Conservation (phyloP, 2,113 vertebrate species). For the Ammodytes marinus region DNA sequence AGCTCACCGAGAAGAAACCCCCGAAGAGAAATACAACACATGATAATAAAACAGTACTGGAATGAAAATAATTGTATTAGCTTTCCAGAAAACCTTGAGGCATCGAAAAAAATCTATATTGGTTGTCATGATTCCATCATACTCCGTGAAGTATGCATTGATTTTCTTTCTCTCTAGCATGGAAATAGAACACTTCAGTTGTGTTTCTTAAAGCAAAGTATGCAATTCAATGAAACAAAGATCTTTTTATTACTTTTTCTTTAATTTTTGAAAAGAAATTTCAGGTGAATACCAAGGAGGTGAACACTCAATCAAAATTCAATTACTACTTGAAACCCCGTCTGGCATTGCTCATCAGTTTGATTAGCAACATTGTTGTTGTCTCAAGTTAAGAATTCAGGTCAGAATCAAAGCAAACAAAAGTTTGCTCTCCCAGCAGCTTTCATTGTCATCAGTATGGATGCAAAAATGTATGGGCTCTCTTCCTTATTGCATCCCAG, state of each 20-base stretch:
- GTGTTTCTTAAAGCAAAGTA: background rate
- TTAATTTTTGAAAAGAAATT: background rate
- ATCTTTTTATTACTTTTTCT: background rate
- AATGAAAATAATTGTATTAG: constrained; percentile 66
- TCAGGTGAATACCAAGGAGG: constrained; percentile 20
- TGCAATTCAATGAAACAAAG: constrained; percentile 1
- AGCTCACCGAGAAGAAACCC: constrained; percentile 22
- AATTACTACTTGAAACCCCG: constrained; percentile 35
- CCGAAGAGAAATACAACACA: constrained; percentile 48
- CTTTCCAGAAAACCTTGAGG: constrained; percentile 58
- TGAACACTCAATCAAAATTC: constrained; percentile 35
- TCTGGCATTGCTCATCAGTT: constrained; percentile 32
- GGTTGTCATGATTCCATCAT: constrained; percentile 71
- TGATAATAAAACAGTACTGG: constrained; percentile 50
- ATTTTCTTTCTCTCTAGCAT: constrained; percentile 45
- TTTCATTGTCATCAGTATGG: constrained; percentile 15
- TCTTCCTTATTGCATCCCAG: background rate
- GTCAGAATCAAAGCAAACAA: constrained; percentile 31
- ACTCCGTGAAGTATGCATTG: constrained; percentile 59
- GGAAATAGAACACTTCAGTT: constrained; percentile 38
- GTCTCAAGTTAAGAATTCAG: constrained; percentile 31
- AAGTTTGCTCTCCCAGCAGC: constrained; percentile 20
- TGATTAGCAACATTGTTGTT: constrained; percentile 18
- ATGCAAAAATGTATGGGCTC: background rate
- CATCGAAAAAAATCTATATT: constrained; percentile 66